Evolutionary conservation across 2,797 vertebrate species (phyloP), one percentile per base, ranked within the genome.

Genomic region (Pterois miles): DNA sequence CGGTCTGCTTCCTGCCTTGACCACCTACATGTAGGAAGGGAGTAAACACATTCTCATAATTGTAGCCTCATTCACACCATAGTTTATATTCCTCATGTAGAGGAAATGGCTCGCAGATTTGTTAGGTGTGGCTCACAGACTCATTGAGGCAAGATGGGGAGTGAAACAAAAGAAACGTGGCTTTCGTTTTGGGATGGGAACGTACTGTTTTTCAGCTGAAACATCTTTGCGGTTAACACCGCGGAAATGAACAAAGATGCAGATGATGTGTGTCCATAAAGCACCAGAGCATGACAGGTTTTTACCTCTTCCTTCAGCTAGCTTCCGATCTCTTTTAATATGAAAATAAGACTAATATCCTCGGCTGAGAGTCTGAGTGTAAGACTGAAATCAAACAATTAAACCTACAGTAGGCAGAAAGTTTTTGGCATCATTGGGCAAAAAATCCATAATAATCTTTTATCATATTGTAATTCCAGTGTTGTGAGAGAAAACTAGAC

Each of bases 1-100:
- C 14, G 20, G 60, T 68, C 85, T 85, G 80, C 81, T 89, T 93
- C 88, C 91, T 81, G 85, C 72, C 65, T 65, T 78, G 85, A 89
- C 87, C 92, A 90, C 89, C 89, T 86, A 88, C 88, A 86, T 80
- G 23, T n/a, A 60, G 83, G 71, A 86, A 88, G 77, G 74, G 80
- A 89, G 76, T 74, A 64, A 36, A 81, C 76, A 20, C 40, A 52
- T 65, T 76, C 59, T 58, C 74, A 75, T 66, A 53, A 77, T 38
- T 56, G 63, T 54, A 16, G 64, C 62, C 62, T 81, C 65, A 48
- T 62, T 86, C 82, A 84, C 74, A 67, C 66, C 13, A 23, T 13
- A 67, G 76, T 87, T 85, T 78, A 86, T 78, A 86, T 72, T 81
- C 33, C 65, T 50, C 71, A 29, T 16, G 48, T 48, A 18, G 68